These are phyloP conservation scores for Margaritifera margaritifera DNA, from an alignment of 2,888 invertebrate species.

Conservation along the genomic window DNA sequence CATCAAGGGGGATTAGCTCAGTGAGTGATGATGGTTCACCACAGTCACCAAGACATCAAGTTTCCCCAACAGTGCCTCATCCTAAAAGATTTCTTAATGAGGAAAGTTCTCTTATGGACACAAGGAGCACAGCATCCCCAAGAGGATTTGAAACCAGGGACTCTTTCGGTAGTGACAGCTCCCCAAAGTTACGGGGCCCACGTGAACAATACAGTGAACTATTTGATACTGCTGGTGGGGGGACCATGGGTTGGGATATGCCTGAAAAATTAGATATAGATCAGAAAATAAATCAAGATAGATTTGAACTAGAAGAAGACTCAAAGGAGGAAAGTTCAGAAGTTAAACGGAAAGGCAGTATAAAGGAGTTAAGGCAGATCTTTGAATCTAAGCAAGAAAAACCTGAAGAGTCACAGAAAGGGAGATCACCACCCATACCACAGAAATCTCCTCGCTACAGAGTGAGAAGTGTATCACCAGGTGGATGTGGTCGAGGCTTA, in stretches of 20 bases:
- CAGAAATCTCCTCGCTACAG: constrained; percentile 29
- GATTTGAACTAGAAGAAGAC: constrained; percentile 17
- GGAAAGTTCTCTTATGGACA: too few species aligned
- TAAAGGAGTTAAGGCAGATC: constrained; percentile 60
- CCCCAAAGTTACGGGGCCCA: constrained; percentile 18
- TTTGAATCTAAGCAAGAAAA: constrained; percentile 56
- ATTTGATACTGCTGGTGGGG: constrained; percentile 1
- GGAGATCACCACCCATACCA: constrained; percentile 21
- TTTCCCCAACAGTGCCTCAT: constrained; percentile 28
- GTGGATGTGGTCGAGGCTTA: constrained; percentile 21
- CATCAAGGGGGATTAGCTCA: constrained; percentile 34
- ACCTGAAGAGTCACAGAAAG: constrained; percentile 3
- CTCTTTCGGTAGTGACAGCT: constrained; percentile 31
- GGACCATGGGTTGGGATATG: constrained; percentile 5
- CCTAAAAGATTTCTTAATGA: constrained; percentile 19
- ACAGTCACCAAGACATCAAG: constrained; percentile 25
- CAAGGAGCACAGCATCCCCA: constrained; percentile 22
- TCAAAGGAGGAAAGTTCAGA: constrained; percentile 28
- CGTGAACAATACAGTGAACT: too few species aligned
- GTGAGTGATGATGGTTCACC: constrained; percentile 41
- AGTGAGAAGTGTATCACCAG: constrained; percentile 47
- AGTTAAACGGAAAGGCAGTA: constrained; percentile 62
- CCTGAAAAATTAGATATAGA: constrained; percentile 17
- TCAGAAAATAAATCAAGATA: constrained; percentile 26
- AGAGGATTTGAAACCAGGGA: constrained; percentile 7